These are phyloP conservation scores for Rousettus leschenaultii DNA, from an alignment of 2,113 vertebrate genomes.

Conservation along the genomic window DNA sequence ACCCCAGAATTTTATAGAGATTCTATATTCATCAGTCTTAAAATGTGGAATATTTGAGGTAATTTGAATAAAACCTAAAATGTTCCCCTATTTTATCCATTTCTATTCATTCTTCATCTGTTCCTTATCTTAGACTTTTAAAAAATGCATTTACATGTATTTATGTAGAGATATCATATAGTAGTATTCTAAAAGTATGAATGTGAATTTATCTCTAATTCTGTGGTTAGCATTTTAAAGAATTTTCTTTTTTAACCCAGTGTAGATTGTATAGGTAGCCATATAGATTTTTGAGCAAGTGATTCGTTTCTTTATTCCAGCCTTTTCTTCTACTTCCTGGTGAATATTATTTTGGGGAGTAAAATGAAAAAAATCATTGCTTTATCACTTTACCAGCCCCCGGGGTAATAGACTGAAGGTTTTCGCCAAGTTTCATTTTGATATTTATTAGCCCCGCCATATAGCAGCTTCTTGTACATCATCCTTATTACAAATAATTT, in stretches of 20 bases:
- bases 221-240: conserved; percentile 32
- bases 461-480: background rate
- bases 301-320: background rate
- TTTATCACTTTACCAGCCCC: background rate
- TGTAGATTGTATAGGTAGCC: background rate
- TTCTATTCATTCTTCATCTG: background rate
- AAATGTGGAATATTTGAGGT: background rate
- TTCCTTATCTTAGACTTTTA: background rate
- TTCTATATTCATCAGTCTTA: background rate
- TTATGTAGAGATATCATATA: background rate
- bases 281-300: background rate
- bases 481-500: background rate
- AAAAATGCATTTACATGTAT: background rate
- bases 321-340: background rate
- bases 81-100: background rate
- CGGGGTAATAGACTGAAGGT: background rate
- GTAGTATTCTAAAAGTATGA: conserved; percentile 21
- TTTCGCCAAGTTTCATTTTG: background rate
- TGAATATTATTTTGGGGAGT: background rate
- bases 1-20: background rate
- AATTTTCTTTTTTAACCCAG: background rate
- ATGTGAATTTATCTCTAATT: background rate
- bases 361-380: background rate
- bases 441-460: background rate
- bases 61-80: conserved; percentile 10